Conservation (phyloP, 1,140 invertebrate species). For the Andricus grossulariae region DNA sequence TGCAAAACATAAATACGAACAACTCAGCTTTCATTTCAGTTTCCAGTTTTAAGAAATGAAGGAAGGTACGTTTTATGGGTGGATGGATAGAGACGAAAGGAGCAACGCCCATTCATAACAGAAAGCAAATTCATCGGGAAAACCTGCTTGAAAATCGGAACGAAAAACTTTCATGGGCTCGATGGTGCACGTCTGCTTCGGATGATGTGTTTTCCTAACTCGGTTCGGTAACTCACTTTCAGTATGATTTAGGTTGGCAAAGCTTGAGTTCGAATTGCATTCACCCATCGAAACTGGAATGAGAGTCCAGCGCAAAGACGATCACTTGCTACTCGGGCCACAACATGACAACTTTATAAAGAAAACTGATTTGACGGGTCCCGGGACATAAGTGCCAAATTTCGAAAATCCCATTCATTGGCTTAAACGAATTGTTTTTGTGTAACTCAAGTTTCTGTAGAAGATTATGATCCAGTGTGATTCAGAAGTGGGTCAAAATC, state of each 20-base stretch:
- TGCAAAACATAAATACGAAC: background rate
- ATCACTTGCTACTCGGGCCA: too few relatives aligned
- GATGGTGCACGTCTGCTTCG: background rate
- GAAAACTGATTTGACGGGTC: too few relatives aligned
- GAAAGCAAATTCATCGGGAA: conserved; percentile 12
- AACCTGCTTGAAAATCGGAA: conserved; percentile 44
- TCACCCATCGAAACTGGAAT: background rate
- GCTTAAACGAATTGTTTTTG: too few relatives aligned
- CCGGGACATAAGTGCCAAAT: too few relatives aligned
- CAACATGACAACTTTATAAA: too few relatives aligned
- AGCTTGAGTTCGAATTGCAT: conserved; percentile 43
- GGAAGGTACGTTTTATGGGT: background rate
- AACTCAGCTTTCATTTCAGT: conserved; percentile 3
- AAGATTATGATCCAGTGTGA: too few relatives aligned
- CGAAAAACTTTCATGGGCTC: conserved; percentile 40
- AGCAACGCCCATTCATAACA: conserved; percentile 42
- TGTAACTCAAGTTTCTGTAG: too few relatives aligned
- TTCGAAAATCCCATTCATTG: too few relatives aligned
- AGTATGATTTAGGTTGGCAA: conserved; percentile 52
- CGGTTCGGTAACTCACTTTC: conserved; percentile 60
- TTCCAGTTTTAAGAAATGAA: background rate
- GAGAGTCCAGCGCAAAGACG: too few relatives aligned
- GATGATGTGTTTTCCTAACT: conserved; percentile 39
- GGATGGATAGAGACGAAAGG: background rate
- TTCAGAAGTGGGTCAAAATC: too few relatives aligned